These are phyloP conservation scores for Pogonomyrmex barbatus DNA, from an alignment of 1,140 invertebrate genomes.

Conservation along the genomic window DNA sequence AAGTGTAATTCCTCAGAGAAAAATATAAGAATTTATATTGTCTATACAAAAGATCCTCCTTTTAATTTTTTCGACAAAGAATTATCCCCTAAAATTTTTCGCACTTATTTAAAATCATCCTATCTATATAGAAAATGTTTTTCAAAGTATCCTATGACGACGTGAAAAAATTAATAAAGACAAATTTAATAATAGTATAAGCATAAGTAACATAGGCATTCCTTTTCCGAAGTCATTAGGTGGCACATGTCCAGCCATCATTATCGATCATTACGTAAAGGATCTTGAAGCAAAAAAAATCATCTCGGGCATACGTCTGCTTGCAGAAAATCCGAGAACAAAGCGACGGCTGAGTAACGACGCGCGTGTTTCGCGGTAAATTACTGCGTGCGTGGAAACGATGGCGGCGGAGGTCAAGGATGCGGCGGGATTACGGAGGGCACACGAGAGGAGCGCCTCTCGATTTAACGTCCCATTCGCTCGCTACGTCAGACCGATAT, in stretches of 20 bases:
- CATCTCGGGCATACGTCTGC: slow-evolving; percentile 37
- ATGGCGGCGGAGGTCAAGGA: slow-evolving; percentile 54
- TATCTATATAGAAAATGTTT: background rate
- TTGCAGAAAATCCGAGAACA: slow-evolving; percentile 58
- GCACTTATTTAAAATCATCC: too few relatives aligned
- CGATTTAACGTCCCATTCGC: slow-evolving; percentile 57
- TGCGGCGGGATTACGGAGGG: slow-evolving; percentile 43
- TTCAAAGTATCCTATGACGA: background rate
- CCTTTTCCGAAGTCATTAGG: slow-evolving; percentile 35
- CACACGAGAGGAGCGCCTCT: slow-evolving; percentile 19
- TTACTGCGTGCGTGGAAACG: slow-evolving; percentile 60
- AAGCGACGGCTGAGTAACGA: slow-evolving; percentile 61
- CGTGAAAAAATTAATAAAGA: slow-evolving; percentile 7
- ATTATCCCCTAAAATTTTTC: too few relatives aligned
- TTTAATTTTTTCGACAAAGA: too few relatives aligned
- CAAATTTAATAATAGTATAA: slow-evolving; percentile 47
- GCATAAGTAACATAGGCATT: slow-evolving; percentile 29
- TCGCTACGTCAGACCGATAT: slow-evolving; percentile 31
- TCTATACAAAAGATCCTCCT: too few relatives aligned
- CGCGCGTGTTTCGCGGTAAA: slow-evolving; percentile 60
- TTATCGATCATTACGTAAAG: slow-evolving; percentile 60
- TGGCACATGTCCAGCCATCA: slow-evolving; percentile 47
- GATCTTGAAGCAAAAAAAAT: slow-evolving; percentile 27
- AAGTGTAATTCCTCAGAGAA: too few relatives aligned
- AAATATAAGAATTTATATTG: too few relatives aligned